A percentile compares a stretch with the other conserved stretches of the same genome.
Conservation (phyloP, 2,888 invertebrate species). For the Pachycephus smyrnensis region DNA sequence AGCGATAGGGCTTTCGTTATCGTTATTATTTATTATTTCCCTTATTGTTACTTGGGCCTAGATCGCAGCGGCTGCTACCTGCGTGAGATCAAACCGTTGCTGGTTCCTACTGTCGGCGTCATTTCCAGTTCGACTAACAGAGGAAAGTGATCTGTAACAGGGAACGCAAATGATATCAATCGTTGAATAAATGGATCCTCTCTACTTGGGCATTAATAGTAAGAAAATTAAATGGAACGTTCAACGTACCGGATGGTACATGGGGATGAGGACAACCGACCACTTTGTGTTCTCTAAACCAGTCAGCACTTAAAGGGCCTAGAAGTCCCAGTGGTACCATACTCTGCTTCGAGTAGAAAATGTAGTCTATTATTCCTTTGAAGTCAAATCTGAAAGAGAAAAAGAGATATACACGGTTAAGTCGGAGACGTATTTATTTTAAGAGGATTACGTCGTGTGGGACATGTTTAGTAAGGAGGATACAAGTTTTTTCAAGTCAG, state of each 20-base stretch:
- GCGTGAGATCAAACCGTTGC: constrained; percentile 86
- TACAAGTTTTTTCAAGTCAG: neutral
- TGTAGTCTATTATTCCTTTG: constrained; percentile 99
- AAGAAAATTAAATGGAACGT: neutral
- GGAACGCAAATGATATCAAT: neutral
- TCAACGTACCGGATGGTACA: constrained; percentile 84
- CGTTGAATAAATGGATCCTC: neutral
- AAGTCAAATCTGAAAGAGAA: constrained; percentile 88
- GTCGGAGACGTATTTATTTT: neutral
- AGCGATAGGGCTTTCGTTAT: constrained; percentile 50
- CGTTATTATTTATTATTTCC: constrained; percentile 44
- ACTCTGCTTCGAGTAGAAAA: constrained; percentile 96
- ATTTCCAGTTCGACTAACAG: constrained; percentile 91
- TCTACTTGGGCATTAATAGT: neutral
- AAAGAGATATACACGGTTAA: neutral
- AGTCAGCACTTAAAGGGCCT: constrained; percentile 93
- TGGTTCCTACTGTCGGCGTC: constrained; percentile 80
- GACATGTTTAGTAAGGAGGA: neutral
- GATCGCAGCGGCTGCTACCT: constrained; percentile 78
- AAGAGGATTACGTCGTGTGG: neutral
- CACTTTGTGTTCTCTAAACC: constrained; percentile 96
- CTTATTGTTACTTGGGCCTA: constrained; percentile 61
- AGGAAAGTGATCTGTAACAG: constrained; percentile 86
- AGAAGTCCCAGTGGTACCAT: constrained; percentile 95
- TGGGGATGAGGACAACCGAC: constrained; percentile 98